Percentiles rank a stretch among this genome's conserved stretches.
Conservation (phyloP, 2,113 vertebrate genomes). For the Antennarius striatus region DNA sequence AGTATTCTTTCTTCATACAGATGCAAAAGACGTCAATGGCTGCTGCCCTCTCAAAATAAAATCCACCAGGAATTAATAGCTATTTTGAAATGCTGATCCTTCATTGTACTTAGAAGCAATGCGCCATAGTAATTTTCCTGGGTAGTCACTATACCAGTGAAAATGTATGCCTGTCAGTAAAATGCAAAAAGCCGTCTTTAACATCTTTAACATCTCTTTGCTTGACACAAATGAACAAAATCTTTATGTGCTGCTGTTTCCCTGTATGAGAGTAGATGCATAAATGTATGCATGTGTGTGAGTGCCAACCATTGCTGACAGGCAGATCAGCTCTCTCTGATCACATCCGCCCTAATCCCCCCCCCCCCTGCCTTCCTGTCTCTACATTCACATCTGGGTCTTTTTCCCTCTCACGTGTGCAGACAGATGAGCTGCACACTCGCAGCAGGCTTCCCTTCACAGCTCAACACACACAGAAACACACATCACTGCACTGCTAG, state of each 20-base stretch:
- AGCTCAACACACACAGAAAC: constrained; percentile 32
- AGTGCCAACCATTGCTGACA: constrained; percentile 61
- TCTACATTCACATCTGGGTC: constrained; percentile 74
- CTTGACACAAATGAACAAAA: constrained; percentile 47
- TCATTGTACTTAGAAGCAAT: constrained; percentile 33
- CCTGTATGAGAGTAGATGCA: constrained; percentile 32
- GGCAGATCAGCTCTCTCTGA: constrained; percentile 70
- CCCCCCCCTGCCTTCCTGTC: constrained; percentile 30
- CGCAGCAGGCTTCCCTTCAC: constrained; percentile 66
- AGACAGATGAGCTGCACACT: constrained; percentile 70
- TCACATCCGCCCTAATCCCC: constrained; percentile 66
- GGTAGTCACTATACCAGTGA: constrained; percentile 33
- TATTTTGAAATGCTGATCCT: constrained; percentile 52
- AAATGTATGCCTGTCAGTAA: constrained; percentile 30
- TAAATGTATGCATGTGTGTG: background rate
- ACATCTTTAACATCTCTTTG: constrained; percentile 17
- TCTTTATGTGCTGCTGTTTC: constrained; percentile 40
- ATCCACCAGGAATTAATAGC: constrained; percentile 39
- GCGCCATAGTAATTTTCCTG: constrained; percentile 27
- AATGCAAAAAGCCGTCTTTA: constrained; percentile 38
- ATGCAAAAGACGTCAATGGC: constrained; percentile 36
- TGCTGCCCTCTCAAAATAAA: constrained; percentile 30
- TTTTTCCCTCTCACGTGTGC: constrained; percentile 74
- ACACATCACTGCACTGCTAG: constrained; percentile 28
- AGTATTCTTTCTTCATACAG: constrained; percentile 35